Percentiles rank a stretch among this genome's conserved stretches.
Evolutionary conservation across 2,113 vertebrate genomes (phyloP).

Genomic region (Plotosus lineatus): DNA sequence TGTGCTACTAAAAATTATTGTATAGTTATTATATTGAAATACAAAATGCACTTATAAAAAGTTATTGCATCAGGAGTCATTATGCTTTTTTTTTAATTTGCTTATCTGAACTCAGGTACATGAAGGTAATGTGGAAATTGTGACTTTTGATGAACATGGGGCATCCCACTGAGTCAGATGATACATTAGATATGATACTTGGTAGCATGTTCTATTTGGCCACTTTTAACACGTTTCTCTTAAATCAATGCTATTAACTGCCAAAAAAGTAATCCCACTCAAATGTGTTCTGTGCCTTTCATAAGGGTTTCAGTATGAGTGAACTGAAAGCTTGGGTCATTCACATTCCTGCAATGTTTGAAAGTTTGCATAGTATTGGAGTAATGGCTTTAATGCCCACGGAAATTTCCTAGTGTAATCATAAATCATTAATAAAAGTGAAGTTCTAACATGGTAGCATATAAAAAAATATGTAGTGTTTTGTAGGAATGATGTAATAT

Average conservation of each 20-base stretch:
- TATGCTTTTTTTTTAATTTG: not conserved
- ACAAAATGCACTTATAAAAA: not conserved
- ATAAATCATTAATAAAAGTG: not conserved
- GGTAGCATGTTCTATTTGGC: not conserved
- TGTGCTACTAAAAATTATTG: not conserved
- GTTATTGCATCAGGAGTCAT: not conserved
- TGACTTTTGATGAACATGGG: constrained; percentile 3
- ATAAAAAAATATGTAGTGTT: not conserved
- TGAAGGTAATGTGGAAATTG: not conserved
- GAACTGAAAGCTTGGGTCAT: not conserved
- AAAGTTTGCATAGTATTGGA: not conserved
- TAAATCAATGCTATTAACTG: not conserved
- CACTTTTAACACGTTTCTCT: not conserved
- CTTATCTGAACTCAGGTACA: not conserved
- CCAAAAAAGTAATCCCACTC: not conserved
- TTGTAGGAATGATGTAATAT: not conserved
- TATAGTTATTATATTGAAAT: not conserved
- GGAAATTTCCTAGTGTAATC: not conserved
- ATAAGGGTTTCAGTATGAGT: not conserved
- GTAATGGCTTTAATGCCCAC: not conserved
- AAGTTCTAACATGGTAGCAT: not conserved
- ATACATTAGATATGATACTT: not conserved
- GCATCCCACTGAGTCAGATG: constrained; percentile 29
- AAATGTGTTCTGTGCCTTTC: not conserved
- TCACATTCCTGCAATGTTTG: not conserved